Evolutionary conservation across 2,888 invertebrate species (phyloP), one percentile per base, ranked within the genome.

Genomic region (Fragum sueziense): DNA sequence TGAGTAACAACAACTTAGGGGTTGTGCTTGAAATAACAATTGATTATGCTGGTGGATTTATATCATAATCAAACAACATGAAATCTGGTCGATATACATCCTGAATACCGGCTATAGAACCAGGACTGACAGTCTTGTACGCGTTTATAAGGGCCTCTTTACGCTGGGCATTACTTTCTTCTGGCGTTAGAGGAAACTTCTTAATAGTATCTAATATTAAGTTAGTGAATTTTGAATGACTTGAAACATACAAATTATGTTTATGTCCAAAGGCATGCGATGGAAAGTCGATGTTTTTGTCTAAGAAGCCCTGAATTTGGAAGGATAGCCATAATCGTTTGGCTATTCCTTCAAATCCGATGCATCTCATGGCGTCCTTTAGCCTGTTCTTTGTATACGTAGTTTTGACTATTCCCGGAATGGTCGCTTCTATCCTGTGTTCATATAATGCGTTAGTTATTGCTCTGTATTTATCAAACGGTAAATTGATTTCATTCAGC

Each of bases 251-350:
- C n/a, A n/a, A n/a, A 41, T 65, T 27, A 9, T 6, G 11, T 41
- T 41, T 41, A 7, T 22, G 37, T 41, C 2, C 17, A 25, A 65
- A 65, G 11, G 7, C n/a, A 17, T 33, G 22, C 6, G 37, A 9
- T 14, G 65, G 65, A 22, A 65, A 65, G 9, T 22, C 41, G 1
- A 65, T 41, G 14, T 34, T 33, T 27, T 65, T 27, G 41, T 65
- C 41, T 22, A 65, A 3, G 22, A 41, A 65, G 17, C 65, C 65
- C 27, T 65, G 65, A 11, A 65, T 41, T 65, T 65, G 29, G 9
- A 65, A 41, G 17, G 65, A 37, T 25, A 11, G 37, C 65, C 65
- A 65, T 3, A 65, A 22, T 4, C 65, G 34, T 41, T 25, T 25
- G 17, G 65, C 65, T 9, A 65, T 25, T 2, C 65, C 65, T 14